These are phyloP conservation scores for Nymphalis urticae DNA, from an alignment of 2,888 invertebrate species.

Conservation along the genomic window DNA sequence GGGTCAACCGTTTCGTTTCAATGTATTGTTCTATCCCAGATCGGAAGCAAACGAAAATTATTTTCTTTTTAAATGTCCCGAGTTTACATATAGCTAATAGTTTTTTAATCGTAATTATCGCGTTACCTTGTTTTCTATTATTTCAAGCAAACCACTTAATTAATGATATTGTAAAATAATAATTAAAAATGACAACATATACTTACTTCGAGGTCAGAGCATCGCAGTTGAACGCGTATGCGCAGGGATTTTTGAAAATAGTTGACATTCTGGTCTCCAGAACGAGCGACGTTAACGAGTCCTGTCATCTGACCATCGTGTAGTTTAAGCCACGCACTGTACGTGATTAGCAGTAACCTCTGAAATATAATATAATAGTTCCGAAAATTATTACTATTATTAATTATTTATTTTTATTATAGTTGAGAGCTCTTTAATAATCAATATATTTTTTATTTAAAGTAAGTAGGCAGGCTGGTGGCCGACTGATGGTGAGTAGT, in stretches of 20 bases:
- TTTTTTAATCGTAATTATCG: too few species aligned
- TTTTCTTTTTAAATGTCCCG: background rate
- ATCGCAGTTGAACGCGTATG: slow-evolving; percentile 64
- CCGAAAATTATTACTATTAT: background rate
- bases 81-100: too few species aligned
- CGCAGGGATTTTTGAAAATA: slow-evolving; percentile 76
- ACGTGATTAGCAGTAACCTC: slow-evolving; percentile 71
- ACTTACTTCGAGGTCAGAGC: slow-evolving; percentile 62
- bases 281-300: slow-evolving; percentile 67
- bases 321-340: slow-evolving; percentile 76
- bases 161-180: background rate
- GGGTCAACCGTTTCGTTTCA: too few species aligned
- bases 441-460: too few species aligned
- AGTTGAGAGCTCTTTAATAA: background rate
- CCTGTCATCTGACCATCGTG: slow-evolving; percentile 74
- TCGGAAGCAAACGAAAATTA: background rate
- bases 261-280: slow-evolving; percentile 70
- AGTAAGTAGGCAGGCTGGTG: too few species aligned
- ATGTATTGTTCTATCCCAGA: too few species aligned
- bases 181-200: background rate
- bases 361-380: slow-evolving; percentile 46
- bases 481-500: too few species aligned
- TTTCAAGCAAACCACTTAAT: too few species aligned
- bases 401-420: background rate
- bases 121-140: too few species aligned